Evolutionary conservation across 2,888 invertebrate species (phyloP), one percentile per base, ranked within the genome.

Genomic region (Oithona nana): DNA sequence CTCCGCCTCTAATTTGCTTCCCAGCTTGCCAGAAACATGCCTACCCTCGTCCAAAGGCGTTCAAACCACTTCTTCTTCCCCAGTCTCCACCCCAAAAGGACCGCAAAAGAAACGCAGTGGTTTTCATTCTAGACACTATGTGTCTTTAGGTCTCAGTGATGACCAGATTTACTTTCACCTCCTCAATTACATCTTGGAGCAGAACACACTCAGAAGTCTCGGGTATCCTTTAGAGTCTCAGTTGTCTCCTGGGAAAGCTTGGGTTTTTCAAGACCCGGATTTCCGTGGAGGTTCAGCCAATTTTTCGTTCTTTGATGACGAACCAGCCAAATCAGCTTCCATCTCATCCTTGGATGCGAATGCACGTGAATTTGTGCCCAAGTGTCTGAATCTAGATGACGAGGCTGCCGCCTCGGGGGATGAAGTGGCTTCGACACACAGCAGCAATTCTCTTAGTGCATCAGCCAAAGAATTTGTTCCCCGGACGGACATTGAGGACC

Each of bases 311-410:
- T 39, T 39, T 39, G 39, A 39, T 16, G 39, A 39, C 16, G 39
- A 39, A 16, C 39, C 39, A 6, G 39, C 39, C 39, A 39, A 39
- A 39, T 39, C 39, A 6, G 39, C 16, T 16, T 39, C 39, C 39
- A 39, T 6, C 39, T 39, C 39, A 24, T 61, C 65, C 30, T 78
- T 82, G 70, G 82, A 83, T 69, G 81, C 79, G 28, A 82, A 83
- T 70, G 83, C 83, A 13, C 78, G 77, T 28, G 83, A 81, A 69
- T 83, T 83, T 68, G 78, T 83, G 50, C 83, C 83, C 0, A 68
- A 26, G 4, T 2, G 26, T 16, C 20, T 54, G 3, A 26, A 13
- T 3, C 8, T 11, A 16, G 39, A 39, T 39, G n/a, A n/a, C n/a
- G 39, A 39, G 39, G 39, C 39, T 16, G 39, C 39, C 8, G 26